Conservation (phyloP, 2,888 invertebrate species). For the Ecdyonurus torrentis region DNA sequence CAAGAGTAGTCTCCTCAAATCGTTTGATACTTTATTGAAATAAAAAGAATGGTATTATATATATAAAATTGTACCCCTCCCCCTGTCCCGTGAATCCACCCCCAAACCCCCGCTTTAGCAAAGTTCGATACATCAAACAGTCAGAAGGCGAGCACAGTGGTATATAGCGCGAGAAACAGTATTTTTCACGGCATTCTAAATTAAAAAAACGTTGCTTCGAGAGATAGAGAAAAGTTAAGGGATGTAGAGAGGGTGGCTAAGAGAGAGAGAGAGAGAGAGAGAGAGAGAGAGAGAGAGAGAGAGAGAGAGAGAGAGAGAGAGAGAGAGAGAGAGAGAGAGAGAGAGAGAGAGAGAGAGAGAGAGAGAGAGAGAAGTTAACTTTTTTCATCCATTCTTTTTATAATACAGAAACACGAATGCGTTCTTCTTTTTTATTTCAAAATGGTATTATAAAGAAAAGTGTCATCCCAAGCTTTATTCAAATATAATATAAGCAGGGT, state of each 20-base stretch:
- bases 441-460: not conserved
- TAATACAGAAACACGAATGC: not conserved
- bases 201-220: not conserved
- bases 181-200: constrained; percentile 1
- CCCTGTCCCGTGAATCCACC: too few species aligned
- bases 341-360: not conserved
- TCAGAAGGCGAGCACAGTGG: too few species aligned
- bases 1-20: constrained; percentile 1
- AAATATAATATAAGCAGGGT: not conserved
- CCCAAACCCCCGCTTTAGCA: not conserved
- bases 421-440: not conserved
- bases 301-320: not conserved
- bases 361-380: not conserved
- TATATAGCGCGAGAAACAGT: not conserved
- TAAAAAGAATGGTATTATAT: not conserved
- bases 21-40: constrained; percentile 2
- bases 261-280: not conserved
- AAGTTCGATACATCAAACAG: not conserved
- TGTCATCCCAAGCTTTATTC: not conserved
- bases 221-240: not conserved
- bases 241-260: not conserved
- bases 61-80: too few species aligned
- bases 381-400: not conserved
- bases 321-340: not conserved
- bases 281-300: not conserved